phyloP scores from a whole-genome alignment of 2,888 invertebrate species.

The Microdon myrmicae region DNA sequence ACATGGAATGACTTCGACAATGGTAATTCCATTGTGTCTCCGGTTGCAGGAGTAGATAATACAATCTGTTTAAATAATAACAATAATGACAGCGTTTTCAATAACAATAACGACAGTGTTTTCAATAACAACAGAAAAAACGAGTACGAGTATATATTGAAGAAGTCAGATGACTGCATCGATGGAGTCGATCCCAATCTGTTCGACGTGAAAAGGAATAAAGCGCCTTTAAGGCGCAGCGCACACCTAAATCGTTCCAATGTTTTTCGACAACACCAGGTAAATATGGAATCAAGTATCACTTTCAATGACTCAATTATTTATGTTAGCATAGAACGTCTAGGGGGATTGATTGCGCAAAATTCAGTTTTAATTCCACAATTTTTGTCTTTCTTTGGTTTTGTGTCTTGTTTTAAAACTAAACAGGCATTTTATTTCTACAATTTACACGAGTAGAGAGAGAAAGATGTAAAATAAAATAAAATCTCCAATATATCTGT shows the following conservation, averaged over 20 bases:
- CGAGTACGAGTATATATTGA: neutral
- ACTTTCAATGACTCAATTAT: slow-evolving; percentile 1
- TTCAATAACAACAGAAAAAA: slow-evolving; percentile 17
- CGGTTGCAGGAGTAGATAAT: slow-evolving; percentile 16
- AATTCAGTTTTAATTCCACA: too few relatives aligned
- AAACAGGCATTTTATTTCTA: too few relatives aligned
- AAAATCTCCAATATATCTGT: too few relatives aligned
- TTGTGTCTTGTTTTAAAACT: too few relatives aligned
- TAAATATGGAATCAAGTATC: slow-evolving; percentile 56
- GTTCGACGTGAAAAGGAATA: too few relatives aligned
- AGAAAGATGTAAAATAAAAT: too few relatives aligned
- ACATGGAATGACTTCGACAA: slow-evolving; percentile 27
- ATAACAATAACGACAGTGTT: slow-evolving; percentile 19
- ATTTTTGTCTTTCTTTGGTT: too few relatives aligned
- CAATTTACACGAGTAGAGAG: too few relatives aligned
- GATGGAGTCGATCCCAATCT: slow-evolving; percentile 12
- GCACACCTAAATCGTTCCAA: slow-evolving; percentile 59
- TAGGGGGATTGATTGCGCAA: too few relatives aligned
- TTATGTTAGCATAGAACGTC: too few relatives aligned
- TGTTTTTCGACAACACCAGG: slow-evolving; percentile 65
- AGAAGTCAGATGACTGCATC: slow-evolving; percentile 29
- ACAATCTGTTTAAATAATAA: slow-evolving; percentile 24
- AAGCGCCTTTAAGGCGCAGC: slow-evolving; percentile 58
- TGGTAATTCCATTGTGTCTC: slow-evolving; percentile 18
- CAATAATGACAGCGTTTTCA: slow-evolving; percentile 19